Percentiles rank a stretch among this genome's conserved stretches.
phyloP scores from a whole-genome alignment of 2,888 invertebrate genomes.

The Polyommatus iphigenia region DNA sequence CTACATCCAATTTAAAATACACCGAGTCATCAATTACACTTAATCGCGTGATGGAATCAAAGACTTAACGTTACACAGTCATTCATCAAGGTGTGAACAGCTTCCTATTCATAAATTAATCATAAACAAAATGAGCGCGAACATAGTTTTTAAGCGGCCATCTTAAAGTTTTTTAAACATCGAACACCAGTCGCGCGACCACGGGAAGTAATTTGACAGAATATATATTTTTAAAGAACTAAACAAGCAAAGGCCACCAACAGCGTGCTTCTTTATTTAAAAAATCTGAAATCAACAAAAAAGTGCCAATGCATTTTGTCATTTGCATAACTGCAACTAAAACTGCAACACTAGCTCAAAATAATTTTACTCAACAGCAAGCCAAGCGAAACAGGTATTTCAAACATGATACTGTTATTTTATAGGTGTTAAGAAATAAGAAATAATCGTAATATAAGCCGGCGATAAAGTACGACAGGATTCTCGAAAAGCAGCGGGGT shows the following conservation, averaged over 20 bases:
- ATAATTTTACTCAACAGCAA: background rate
- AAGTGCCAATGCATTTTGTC: background rate
- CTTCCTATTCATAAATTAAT: constrained; percentile 58
- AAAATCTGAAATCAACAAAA: background rate
- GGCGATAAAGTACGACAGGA: background rate
- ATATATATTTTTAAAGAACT: background rate
- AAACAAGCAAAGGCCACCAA: constrained; percentile 1
- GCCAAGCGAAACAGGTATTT: constrained; percentile 10
- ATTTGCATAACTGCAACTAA: background rate
- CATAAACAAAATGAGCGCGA: constrained; percentile 51
- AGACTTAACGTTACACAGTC: background rate
- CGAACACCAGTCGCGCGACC: constrained; percentile 22
- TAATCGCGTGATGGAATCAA: constrained; percentile 44
- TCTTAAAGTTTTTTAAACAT: constrained; percentile 35
- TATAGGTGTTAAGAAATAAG: constrained; percentile 29
- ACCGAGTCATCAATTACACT: constrained; percentile 61
- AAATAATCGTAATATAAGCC: constrained; percentile 1
- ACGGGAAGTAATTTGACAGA: constrained; percentile 14
- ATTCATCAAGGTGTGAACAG: constrained; percentile 34
- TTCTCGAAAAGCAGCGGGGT: constrained; percentile 12
- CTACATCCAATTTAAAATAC: constrained; percentile 18
- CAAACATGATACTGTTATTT: constrained; percentile 24
- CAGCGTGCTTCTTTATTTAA: background rate
- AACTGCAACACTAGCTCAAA: background rate
- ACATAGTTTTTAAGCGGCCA: constrained; percentile 34